A percentile compares a stretch with the other conserved stretches of the same genome.
phyloP scores from a whole-genome alignment of 2,113 vertebrate genomes.

The Menura novaehollandiae region DNA sequence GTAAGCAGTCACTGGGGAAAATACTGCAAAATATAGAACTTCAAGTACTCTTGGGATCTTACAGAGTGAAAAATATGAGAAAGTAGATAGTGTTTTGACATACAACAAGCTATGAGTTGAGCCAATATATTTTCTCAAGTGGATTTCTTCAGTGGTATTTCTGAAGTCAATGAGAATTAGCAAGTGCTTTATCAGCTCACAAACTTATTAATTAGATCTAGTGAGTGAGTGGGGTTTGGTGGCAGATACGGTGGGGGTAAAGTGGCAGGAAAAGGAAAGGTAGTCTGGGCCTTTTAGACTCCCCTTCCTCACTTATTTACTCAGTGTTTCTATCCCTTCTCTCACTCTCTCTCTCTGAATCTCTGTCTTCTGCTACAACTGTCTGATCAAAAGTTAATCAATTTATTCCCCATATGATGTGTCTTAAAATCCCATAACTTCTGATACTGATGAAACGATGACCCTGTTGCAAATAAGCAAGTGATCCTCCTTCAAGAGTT shows the following conservation, averaged over 20 bases:
- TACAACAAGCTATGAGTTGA: background rate
- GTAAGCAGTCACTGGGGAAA: background rate
- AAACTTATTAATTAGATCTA: background rate
- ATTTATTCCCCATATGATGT: background rate
- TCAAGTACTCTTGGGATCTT: background rate
- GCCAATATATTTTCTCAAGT: background rate
- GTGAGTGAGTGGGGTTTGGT: background rate
- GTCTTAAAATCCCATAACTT: background rate
- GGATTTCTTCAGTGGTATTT: background rate
- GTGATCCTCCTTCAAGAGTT: background rate
- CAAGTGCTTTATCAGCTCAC: background rate
- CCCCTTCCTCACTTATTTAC: background rate
- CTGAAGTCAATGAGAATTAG: background rate
- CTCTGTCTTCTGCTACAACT: background rate
- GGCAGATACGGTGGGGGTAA: fast-evolving
- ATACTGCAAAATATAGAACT: background rate
- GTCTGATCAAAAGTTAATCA: background rate
- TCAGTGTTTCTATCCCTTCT: background rate
- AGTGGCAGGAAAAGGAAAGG: background rate
- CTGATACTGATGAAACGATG: background rate
- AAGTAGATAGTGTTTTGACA: background rate
- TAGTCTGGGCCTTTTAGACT: background rate
- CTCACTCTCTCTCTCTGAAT: background rate
- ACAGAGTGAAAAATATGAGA: background rate
- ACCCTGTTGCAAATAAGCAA: background rate